phyloP scores from a whole-genome alignment of 30 jellyfish, hydroid and myxozoan species.

The Mastigias papua region DNA sequence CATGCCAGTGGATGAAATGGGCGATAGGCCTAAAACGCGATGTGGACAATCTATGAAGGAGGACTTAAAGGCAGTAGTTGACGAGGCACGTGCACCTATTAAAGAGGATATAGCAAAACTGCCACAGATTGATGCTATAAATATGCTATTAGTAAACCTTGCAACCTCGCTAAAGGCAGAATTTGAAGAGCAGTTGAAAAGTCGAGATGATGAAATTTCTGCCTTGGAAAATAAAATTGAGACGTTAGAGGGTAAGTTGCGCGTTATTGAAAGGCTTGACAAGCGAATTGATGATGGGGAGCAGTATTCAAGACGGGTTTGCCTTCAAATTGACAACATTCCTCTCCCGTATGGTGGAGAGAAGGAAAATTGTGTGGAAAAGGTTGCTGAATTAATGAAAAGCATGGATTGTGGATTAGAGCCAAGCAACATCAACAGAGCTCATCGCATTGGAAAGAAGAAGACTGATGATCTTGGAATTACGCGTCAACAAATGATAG shows the following conservation, averaged over 20 bases:
- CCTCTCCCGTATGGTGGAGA: conserved; percentile 22
- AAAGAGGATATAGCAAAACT: no score
- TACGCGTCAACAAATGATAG: conserved; percentile 23
- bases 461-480: conserved; percentile 19
- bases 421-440: conserved; percentile 16
- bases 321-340: conserved; percentile 10
- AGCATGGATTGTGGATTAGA: conserved; percentile 45
- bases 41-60: no score
- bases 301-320: conserved; percentile 50
- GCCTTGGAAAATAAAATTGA: conserved; percentile 17
- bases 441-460: conserved; percentile 58
- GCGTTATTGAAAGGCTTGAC: conserved; percentile 8
- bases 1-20: no score
- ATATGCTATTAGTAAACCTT: no score
- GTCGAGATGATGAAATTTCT: no score
- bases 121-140: no score
- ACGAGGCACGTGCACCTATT: no score
- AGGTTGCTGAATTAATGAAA: conserved; percentile 6
- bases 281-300: conserved; percentile 23
- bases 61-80: no score
- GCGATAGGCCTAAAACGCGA: no score
- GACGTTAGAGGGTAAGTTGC: conserved; percentile 10
- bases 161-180: no score
- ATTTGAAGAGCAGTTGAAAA: no score
- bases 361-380: conserved; percentile 39